Percentiles rank a stretch among this genome's conserved stretches.
These are phyloP conservation scores for Porites rus DNA, from an alignment of 92 coral and sea anemone species.

Conservation along the genomic window DNA sequence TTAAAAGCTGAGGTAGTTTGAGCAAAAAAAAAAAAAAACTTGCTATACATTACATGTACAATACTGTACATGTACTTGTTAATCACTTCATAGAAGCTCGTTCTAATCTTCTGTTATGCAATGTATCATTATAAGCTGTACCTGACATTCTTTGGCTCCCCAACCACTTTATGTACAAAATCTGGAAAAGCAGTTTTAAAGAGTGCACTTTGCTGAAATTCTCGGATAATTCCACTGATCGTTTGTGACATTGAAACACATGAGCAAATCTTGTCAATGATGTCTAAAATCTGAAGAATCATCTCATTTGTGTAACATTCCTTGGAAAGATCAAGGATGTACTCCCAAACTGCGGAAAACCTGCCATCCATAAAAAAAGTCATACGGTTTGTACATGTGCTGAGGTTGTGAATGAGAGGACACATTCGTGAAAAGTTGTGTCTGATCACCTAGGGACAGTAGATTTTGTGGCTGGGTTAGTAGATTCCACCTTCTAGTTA, in stretches of 20 bases:
- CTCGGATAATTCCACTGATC: conserved; percentile 7
- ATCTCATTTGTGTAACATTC: background rate
- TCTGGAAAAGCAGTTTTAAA: conserved; percentile 10
- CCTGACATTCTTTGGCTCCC: conserved; percentile 6
- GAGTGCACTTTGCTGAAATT: conserved; percentile 24
- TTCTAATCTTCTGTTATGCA: too few species aligned
- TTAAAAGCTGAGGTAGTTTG: too few species aligned
- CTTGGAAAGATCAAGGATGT: conserved; percentile 24
- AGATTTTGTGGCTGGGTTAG: too few species aligned
- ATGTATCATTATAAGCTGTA: background rate
- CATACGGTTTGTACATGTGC: too few species aligned
- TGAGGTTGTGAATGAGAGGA: too few species aligned
- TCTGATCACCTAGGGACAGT: too few species aligned
- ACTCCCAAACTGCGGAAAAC: conserved; percentile 33
- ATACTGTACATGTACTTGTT: too few species aligned
- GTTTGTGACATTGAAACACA: conserved; percentile 17
- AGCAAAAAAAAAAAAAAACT: too few species aligned
- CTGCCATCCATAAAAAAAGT: background rate
- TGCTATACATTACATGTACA: too few species aligned
- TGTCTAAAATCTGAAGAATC: conserved; percentile 9
- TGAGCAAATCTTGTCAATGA: conserved; percentile 25
- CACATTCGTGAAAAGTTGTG: too few species aligned
- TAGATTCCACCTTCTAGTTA: too few species aligned
- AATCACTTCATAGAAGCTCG: too few species aligned
- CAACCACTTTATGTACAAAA: background rate